Evolutionary conservation across 2,888 invertebrate genomes (phyloP).

Genomic region (Timema podura): DNA sequence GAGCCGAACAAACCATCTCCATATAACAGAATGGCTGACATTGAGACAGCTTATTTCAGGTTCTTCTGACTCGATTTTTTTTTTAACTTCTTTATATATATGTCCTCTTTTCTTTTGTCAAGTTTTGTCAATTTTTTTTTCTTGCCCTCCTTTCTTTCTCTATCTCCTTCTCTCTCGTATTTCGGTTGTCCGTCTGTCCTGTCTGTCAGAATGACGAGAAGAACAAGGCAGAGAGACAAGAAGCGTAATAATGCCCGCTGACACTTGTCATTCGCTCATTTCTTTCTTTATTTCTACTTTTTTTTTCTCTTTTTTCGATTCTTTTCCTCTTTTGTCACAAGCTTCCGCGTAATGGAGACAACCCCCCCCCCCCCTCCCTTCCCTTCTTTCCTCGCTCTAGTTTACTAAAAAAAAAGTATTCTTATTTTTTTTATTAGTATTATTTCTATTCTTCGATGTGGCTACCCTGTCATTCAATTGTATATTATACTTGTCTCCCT

Average conservation of each 20-base stretch:
- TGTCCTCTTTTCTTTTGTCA: constrained; percentile 26
- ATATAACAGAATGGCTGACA: constrained; percentile 30
- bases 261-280: constrained; percentile 45
- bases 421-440: constrained; percentile 25
- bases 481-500: too few relatives aligned
- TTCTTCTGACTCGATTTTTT: constrained; percentile 19
- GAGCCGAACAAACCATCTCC: constrained; percentile 28
- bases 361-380: too few relatives aligned
- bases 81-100: constrained; percentile 20
- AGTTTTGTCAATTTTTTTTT: constrained; percentile 30
- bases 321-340: constrained; percentile 8
- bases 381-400: too few relatives aligned
- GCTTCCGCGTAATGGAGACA: constrained; percentile 28
- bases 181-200: constrained; percentile 30
- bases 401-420: too few relatives aligned
- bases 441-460: too few relatives aligned
- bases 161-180: constrained; percentile 21
- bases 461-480: too few relatives aligned
- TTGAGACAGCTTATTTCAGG: constrained; percentile 32
- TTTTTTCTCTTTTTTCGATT: background rate
- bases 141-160: constrained; percentile 20
- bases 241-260: constrained; percentile 46
- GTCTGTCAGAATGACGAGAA: constrained; percentile 25
- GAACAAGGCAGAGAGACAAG: constrained; percentile 28
- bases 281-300: constrained; percentile 18